Base-by-base conservation (phyloP, 1,140 invertebrate genomes). In the Thaumetopoea pityocampa region DNA sequence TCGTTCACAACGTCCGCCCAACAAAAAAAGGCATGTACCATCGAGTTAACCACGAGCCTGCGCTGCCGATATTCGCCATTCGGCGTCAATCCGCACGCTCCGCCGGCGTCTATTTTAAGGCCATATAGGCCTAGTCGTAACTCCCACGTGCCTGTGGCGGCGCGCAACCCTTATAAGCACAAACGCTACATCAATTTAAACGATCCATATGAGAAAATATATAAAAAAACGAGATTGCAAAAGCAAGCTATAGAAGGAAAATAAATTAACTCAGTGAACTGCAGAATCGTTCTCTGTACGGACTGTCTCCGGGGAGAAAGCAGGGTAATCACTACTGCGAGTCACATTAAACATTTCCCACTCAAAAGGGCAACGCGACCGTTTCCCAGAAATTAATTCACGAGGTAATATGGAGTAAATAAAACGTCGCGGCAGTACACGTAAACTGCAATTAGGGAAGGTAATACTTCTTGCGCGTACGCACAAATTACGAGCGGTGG, bases 401-500 rank as follows among this genome's bases (percentile, higher is more conserved):
- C 32, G 48, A 51, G 51, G 42, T 65, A 57, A 67, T 64, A 20
- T 37, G 43, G 40, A 46, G 48, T 56, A 56, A 60, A 57, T 51
- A 41, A 57, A 53, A 62, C 42, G 43, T 18, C 41, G 54, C 50
- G 43, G 51, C 46, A 45, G 52, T 32, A 37, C 19, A 46, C 47
- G 32, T 42, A 41, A 24, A 46, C 60, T 49, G 63, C 66, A 76
- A 79, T 79, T 76, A 79, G 47, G 64, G 45, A 49, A 62, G 53
- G 63, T 59, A 63, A 71, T 68, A 54, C 63, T 56, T 61, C 58
- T 68, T 76, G 67, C 78, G 73, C 76, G 73, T 78, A 78, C 71
- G 64, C 36, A 67, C 65, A 80, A 80, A 82, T 82, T 80, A 67
- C 71, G 37, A 47, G 51, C 57, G 44, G 29, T 38, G 30, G 36